Evolutionary conservation across 2,113 vertebrate species (phyloP), one percentile per base, ranked within the genome.

Genomic region (Ceyx melanurus): DNA sequence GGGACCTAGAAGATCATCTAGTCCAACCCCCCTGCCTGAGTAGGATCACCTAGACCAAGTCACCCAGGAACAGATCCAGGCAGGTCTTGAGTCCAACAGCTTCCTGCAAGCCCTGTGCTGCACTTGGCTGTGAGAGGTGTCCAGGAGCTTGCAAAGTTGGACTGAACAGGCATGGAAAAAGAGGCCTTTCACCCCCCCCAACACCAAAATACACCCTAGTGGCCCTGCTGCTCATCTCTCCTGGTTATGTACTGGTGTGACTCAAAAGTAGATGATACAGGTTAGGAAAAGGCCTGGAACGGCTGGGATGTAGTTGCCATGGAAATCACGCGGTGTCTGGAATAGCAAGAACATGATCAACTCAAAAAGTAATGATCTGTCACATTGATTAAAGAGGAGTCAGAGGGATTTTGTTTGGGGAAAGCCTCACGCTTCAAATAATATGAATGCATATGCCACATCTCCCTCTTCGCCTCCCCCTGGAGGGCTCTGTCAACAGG

Each of bases 271-370:
- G 64, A 83, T 73, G 90, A 92, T 77, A 93, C 71, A 80, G 93
- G 89, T 96, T 95, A 89, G 90, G 82, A 88, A 76, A 73, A 87
- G 88, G 92, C 92, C 88, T 94, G 85, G 80, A 57, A 90, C 7
- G 31, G 54, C 88, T 86, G 92, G 80, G 89, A 94, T 91, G 68
- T 60, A 9, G 89, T 97, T 96, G 95, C 94, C 92, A 96, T 97
- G 95, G 96, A 93, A 96, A 95, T 92, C 54, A 53, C 25, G 3
- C 28, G 0, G 74, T 90, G 90, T 88, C 93, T 95, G 85, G 92
- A 88, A 90, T 43, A 80, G 86, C 83, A 89, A 93, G 91, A 94
- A 71, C 37, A 81, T 81, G 70, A 96, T 43, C 76, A 94, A 82
- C 54, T 94, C 85, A 68, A 42, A 92, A 92, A 90, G 64, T 82